Base-by-base conservation (phyloP, 2,888 invertebrate genomes). In the Isotomurus palustris region DNA sequence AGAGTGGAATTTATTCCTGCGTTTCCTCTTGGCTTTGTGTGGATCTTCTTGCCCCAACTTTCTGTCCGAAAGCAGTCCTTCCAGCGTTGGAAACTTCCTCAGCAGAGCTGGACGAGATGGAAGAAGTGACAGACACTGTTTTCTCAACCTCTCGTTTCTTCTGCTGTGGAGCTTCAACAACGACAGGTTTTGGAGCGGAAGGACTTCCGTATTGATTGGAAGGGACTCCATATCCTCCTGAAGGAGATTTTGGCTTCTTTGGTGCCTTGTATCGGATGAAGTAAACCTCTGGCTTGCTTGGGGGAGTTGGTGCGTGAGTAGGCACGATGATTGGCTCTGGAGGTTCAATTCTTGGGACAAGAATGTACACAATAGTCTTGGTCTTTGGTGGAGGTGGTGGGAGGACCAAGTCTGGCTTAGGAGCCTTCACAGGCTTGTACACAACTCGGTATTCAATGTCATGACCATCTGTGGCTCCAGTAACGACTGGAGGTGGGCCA, bases 261-360 rank as follows among this genome's bases (percentile, higher is more conserved):
- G 58, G 52, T 10, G 64, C 61, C 58, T 66, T 68, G 58, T 70
- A 70, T 22, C 66, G 50, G 53, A 70, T 68, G 49, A 70, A 70
- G 57, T 68, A 70, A 27, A 70, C 62, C 79, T 90, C 90, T 59
- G 90, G 90, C 80, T 90, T 90, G 75, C 86, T 84, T 66, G 89
- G 89, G 73, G 86, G 86, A 50, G 88, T 88, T 45, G 89, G 88
- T 1, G 84, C 83, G 12, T 84, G 79, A 14, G 86, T 84, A 44
- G 88, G 88, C 70, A 89, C 83, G 71, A 81, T 79, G 76, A 90
- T 85, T 24, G 58, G 53, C 19, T 53, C 53, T 44, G 61, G 59
- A 8, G 56, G 47, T 36, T 59, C 59, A 3, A 57, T 49, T 17
- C 56, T 50, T 1, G 64, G 64, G 17, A 65, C 62, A 22, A 65